Percentiles rank a stretch among this genome's conserved stretches.
phyloP scores from a whole-genome alignment of 35 echinoderm and acorn worm species.

The Heliocidaris erythrogramma region DNA sequence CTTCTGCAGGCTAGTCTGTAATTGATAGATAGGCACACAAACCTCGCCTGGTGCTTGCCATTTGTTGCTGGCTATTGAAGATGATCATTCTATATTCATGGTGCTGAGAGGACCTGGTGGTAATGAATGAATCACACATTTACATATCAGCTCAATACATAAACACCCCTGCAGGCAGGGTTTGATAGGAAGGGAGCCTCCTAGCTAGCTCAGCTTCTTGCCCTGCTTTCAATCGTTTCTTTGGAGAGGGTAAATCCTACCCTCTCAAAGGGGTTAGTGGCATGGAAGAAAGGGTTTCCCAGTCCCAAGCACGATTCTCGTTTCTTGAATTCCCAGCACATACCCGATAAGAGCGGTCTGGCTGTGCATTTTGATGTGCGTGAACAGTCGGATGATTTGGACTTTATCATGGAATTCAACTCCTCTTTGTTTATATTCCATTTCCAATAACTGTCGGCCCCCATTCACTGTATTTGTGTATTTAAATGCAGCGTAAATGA shows the following conservation, averaged over 20 bases:
- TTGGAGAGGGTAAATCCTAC: not conserved
- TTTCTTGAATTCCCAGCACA: not conserved
- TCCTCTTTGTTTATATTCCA: not conserved
- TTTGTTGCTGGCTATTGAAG: not conserved
- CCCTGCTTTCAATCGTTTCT: slow-evolving; percentile 8
- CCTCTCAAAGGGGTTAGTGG: not conserved
- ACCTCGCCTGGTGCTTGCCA: not conserved
- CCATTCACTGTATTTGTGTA: not conserved
- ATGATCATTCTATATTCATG: slow-evolving; percentile 28
- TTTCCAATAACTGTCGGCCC: not conserved
- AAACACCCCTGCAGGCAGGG: not conserved
- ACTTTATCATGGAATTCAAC: not conserved
- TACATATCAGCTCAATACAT: slow-evolving; percentile 24
- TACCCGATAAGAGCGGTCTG: not conserved
- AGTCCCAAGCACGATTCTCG: not conserved
- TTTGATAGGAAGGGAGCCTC: not conserved
- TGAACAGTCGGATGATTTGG: not conserved
- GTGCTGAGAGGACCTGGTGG: not conserved
- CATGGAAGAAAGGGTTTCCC: not conserved
- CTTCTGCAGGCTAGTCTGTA: slow-evolving; percentile 29
- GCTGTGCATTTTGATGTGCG: not conserved
- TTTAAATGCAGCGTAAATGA: not conserved
- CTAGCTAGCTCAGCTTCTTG: slow-evolving; percentile 1
- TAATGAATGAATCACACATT: slow-evolving; percentile 45
- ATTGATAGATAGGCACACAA: not conserved